These are phyloP conservation scores for Synergus itoensis DNA, from an alignment of 2,888 invertebrate genomes.

Conservation along the genomic window DNA sequence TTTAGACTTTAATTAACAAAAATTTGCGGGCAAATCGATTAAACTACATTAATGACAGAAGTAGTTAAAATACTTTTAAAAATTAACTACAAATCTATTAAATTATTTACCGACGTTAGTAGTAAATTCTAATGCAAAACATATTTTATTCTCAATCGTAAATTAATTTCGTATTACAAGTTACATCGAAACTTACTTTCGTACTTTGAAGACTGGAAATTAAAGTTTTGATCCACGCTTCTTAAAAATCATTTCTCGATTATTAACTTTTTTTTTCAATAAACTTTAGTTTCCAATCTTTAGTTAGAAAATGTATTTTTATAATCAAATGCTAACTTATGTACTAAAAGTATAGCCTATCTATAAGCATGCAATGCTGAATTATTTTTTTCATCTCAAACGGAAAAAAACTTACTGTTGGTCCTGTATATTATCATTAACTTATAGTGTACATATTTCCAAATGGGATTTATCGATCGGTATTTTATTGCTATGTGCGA, in stretches of 20 bases:
- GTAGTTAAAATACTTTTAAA: constrained; percentile 5
- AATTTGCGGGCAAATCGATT: constrained; percentile 2
- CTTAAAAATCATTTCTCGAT: neutral
- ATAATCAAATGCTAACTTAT: constrained; percentile 38
- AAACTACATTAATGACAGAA: constrained; percentile 7
- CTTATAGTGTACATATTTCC: constrained; percentile 56
- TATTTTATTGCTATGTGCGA: neutral
- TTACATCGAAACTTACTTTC: neutral
- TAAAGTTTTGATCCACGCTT: neutral
- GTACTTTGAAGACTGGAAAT: constrained; percentile 4
- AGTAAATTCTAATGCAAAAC: constrained; percentile 17
- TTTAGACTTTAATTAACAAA: constrained; percentile 18
- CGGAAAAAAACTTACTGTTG: constrained; percentile 2
- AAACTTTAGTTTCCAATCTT: neutral
- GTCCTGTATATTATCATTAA: constrained; percentile 50
- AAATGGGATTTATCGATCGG: neutral
- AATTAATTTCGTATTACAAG: constrained; percentile 11
- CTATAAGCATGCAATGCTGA: constrained; percentile 30
- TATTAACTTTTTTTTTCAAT: neutral
- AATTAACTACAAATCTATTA: constrained; percentile 29
- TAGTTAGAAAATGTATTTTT: constrained; percentile 11
- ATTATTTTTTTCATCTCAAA: constrained; percentile 15
- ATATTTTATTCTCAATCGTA: constrained; percentile 9
- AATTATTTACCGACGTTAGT: constrained; percentile 28
- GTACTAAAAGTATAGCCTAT: constrained; percentile 21